These are phyloP conservation scores for Malacoctenus gilli DNA, from an alignment of 2,797 vertebrate species.

Conservation along the genomic window DNA sequence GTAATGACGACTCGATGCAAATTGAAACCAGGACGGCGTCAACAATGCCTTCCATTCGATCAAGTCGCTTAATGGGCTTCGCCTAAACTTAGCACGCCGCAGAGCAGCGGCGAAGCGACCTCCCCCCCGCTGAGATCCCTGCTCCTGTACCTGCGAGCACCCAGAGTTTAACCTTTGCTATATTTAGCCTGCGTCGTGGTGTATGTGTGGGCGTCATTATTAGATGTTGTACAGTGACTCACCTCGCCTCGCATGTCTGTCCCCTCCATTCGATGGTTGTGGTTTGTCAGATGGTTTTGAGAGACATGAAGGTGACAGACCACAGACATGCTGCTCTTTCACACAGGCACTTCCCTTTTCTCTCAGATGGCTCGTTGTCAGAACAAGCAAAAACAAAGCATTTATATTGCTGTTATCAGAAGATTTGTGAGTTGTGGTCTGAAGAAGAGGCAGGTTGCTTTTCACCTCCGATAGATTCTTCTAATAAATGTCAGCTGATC, in stretches of 20 bases:
- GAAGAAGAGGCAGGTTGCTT: too few relatives aligned
- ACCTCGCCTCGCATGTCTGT: slow-evolving; percentile 13
- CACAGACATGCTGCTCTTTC: too few relatives aligned
- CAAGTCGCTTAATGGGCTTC: neutral
- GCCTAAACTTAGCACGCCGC: slow-evolving; percentile 6
- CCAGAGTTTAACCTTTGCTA: slow-evolving; percentile 18
- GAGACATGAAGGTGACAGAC: slow-evolving; percentile 3
- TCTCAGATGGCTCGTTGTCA: too few relatives aligned
- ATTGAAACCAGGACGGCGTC: slow-evolving; percentile 23
- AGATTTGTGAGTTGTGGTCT: too few relatives aligned
- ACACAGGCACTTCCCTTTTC: too few relatives aligned
- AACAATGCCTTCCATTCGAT: neutral
- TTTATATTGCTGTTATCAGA: too few relatives aligned
- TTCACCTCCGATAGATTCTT: too few relatives aligned
- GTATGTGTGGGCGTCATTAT: slow-evolving; percentile 18
- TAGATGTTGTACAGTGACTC: slow-evolving; percentile 20
- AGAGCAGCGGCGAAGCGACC: neutral
- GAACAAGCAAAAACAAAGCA: too few relatives aligned
- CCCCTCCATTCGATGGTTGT: slow-evolving; percentile 28
- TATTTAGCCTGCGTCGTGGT: slow-evolving; percentile 34
- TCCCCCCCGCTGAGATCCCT: slow-evolving; percentile 6
- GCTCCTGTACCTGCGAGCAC: slow-evolving; percentile 10
- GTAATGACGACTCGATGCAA: slow-evolving; percentile 34
- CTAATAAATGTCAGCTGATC: too few relatives aligned
- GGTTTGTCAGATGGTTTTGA: slow-evolving; percentile 25